A percentile compares a stretch with the other conserved stretches of the same genome.
phyloP scores from a whole-genome alignment of 2,797 vertebrate species.

The Limosa lapponica region DNA sequence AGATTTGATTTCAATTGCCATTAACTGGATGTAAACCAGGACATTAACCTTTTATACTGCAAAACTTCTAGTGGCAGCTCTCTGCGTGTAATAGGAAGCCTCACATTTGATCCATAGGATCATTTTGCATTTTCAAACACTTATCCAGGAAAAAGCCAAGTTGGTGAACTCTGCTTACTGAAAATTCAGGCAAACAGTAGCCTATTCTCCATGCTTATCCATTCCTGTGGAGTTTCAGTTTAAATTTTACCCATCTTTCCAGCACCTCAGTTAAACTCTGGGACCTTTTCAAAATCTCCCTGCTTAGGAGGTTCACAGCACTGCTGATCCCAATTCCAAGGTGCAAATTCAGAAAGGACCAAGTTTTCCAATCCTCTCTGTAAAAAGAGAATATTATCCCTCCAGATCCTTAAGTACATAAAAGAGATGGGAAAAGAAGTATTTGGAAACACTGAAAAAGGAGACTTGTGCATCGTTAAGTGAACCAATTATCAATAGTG shows the following conservation, averaged over 20 bases:
- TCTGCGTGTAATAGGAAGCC: not conserved
- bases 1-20: slow-evolving; percentile 55
- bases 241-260: not conserved
- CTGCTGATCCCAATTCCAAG: not conserved
- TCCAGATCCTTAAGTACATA: not conserved
- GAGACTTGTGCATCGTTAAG: not conserved
- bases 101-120: slow-evolving; percentile 17
- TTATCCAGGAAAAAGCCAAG: not conserved
- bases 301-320: not conserved
- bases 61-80: not conserved
- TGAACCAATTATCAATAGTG: not conserved
- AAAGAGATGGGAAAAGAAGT: fast-evolving
- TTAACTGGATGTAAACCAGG: slow-evolving; percentile 48
- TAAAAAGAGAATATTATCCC: not conserved
- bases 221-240: not conserved
- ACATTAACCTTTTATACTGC: slow-evolving; percentile 25
- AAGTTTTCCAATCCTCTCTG: not conserved
- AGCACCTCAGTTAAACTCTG: not conserved
- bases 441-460: not conserved
- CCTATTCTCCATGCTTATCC: not conserved
- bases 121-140: slow-evolving; percentile 46
- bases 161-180: not conserved
- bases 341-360: not conserved
- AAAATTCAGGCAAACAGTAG: not conserved
- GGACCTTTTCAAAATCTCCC: not conserved